A percentile compares a stretch with the other conserved stretches of the same genome.
phyloP scores from a whole-genome alignment of 2,888 invertebrate species.

The Kuschelorhynchus macadamiae region DNA sequence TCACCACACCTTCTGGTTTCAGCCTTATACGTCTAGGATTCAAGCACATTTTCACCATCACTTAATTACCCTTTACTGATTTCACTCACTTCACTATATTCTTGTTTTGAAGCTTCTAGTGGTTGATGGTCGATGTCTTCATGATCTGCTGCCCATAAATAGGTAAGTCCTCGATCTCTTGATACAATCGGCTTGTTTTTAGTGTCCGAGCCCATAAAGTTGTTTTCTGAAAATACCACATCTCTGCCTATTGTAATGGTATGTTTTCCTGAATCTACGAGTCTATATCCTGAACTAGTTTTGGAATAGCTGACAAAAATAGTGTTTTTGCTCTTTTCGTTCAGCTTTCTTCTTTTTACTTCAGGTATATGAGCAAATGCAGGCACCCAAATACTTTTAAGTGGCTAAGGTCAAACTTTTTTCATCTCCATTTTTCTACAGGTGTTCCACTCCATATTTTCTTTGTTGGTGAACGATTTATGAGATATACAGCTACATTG shows the following conservation, averaged over 20 bases:
- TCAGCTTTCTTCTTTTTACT: conserved; percentile 27
- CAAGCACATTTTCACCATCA: neutral
- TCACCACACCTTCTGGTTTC: conserved; percentile 1
- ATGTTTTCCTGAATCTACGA: conserved; percentile 33
- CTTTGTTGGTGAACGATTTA: conserved; percentile 27
- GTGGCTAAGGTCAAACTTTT: conserved; percentile 30
- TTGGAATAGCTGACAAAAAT: conserved; percentile 9
- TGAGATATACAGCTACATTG: conserved; percentile 31
- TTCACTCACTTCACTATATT: neutral
- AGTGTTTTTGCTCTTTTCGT: conserved; percentile 25
- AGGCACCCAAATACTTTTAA: conserved; percentile 29
- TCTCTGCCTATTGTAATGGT: conserved; percentile 34
- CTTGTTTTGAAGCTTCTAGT: neutral
- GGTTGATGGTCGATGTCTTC: neutral
- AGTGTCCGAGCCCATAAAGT: conserved; percentile 36
- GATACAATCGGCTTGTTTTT: too few species aligned
- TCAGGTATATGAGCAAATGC: conserved; percentile 31
- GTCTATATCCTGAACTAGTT: conserved; percentile 24
- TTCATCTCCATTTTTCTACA: conserved; percentile 33
- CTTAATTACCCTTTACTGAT: conserved; percentile 2
- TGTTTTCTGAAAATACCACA: neutral
- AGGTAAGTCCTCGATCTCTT: neutral
- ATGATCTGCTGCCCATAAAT: neutral
- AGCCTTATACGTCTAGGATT: conserved; percentile 4
- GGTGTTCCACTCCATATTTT: conserved; percentile 31